Conservation (phyloP, 2,888 invertebrate species). For the Diaperis boleti region DNA sequence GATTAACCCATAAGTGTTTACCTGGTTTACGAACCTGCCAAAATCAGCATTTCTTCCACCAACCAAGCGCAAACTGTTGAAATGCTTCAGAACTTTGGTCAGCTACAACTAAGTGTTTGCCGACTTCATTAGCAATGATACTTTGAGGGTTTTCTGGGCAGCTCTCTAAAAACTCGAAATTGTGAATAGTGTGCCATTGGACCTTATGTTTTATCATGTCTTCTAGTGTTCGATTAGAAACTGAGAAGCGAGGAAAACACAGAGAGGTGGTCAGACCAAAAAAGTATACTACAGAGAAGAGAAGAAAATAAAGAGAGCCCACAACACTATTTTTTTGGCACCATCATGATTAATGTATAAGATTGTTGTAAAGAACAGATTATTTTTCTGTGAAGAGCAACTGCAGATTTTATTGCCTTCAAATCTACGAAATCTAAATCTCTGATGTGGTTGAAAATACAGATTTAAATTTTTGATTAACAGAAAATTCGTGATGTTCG, state of each 20-base stretch:
- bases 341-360: too few species aligned
- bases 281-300: constrained; percentile 45
- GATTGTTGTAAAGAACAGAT: too few species aligned
- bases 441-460: too few species aligned
- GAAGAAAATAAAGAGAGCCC: too few species aligned
- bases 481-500: too few species aligned
- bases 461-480: too few species aligned
- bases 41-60: constrained; percentile 7
- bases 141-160: constrained; percentile 38
- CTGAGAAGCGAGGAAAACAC: constrained; percentile 47
- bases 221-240: constrained; percentile 43
- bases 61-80: constrained; percentile 1
- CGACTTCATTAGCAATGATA: constrained; percentile 10
- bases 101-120: neutral
- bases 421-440: too few species aligned
- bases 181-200: constrained; percentile 44
- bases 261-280: constrained; percentile 48
- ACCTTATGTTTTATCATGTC: constrained; percentile 48
- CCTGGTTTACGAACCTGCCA: constrained; percentile 19
- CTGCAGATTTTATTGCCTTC: too few species aligned
- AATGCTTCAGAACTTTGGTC: neutral
- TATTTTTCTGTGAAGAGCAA: too few species aligned
- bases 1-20: constrained; percentile 10
- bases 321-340: neutral
- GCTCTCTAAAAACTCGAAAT: constrained; percentile 31